Percentiles rank a stretch among this genome's conserved stretches.
Conservation (phyloP, 2,888 invertebrate species). For the Lapara coniferarum region DNA sequence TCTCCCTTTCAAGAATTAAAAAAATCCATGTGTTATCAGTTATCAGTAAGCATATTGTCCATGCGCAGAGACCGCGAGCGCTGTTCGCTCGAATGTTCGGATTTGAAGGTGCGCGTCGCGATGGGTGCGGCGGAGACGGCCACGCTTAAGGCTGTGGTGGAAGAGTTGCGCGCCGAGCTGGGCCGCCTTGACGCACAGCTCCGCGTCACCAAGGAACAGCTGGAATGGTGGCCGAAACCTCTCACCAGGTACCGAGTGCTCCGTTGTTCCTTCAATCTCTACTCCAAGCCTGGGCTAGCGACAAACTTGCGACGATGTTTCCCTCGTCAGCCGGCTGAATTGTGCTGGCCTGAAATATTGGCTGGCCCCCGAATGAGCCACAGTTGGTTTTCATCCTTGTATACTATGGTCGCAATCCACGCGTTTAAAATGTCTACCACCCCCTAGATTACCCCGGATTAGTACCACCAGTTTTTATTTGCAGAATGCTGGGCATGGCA, state of each 20-base stretch:
- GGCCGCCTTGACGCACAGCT: conserved; percentile 31
- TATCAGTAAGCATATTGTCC: background rate
- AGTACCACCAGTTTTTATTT: background rate
- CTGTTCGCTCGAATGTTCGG: conserved; percentile 40
- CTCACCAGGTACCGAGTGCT: conserved; percentile 56
- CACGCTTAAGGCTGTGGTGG: conserved; percentile 39
- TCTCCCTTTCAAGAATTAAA: too few species aligned
- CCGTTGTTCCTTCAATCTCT: background rate
- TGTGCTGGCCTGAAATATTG: too few species aligned
- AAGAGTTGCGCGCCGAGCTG: conserved; percentile 46
- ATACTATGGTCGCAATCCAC: too few species aligned
- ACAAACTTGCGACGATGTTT: too few species aligned
- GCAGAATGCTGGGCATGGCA: conserved; percentile 63
- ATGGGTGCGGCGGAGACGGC: conserved; percentile 38
- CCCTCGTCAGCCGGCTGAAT: too few species aligned
- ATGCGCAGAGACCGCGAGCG: conserved; percentile 40
- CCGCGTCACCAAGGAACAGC: conserved; percentile 53
- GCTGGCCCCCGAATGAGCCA: too few species aligned
- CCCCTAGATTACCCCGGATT: background rate
- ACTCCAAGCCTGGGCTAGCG: too few species aligned
- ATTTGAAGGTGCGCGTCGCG: conserved; percentile 38
- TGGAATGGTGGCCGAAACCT: conserved; percentile 70
- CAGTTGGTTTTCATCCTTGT: too few species aligned
- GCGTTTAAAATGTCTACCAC: too few species aligned
- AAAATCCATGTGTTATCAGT: too few species aligned